Percentiles rank a stretch among this genome's conserved stretches.
Evolutionary conservation across 2,797 vertebrate genomes (phyloP).

Genomic region (Gadopsis marmoratus): DNA sequence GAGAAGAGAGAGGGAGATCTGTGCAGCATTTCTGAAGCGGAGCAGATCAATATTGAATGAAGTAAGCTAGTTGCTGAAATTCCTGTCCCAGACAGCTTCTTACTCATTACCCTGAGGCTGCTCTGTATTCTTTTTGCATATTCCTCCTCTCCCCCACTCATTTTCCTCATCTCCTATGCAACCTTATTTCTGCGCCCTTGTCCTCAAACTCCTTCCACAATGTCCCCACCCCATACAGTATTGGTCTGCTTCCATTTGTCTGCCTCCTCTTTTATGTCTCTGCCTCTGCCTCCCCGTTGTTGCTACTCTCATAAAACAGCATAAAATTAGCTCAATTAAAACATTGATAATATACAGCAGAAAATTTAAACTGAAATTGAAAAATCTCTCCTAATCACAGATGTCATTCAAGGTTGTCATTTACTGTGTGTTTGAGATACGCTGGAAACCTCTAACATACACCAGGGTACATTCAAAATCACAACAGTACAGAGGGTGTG

Average conservation of each 20-base stretch:
- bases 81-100: slow-evolving; percentile 45
- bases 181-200: slow-evolving; percentile 13
- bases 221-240: neutral
- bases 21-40: slow-evolving; percentile 62
- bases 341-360: slow-evolving; percentile 64
- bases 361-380: slow-evolving; percentile 62
- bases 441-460: neutral
- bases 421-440: slow-evolving; percentile 1
- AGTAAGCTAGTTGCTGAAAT: slow-evolving; percentile 49
- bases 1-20: slow-evolving; percentile 15
- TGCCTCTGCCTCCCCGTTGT: slow-evolving; percentile 30
- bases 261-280: slow-evolving; percentile 36
- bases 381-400: slow-evolving; percentile 11
- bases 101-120: slow-evolving; percentile 44
- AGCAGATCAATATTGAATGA: slow-evolving; percentile 78
- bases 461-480: neutral
- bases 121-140: slow-evolving; percentile 54
- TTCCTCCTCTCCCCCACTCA: slow-evolving; percentile 30
- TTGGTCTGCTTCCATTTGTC: slow-evolving; percentile 30
- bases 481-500: neutral
- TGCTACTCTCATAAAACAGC: slow-evolving; percentile 59
- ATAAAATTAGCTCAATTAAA: slow-evolving; percentile 69
- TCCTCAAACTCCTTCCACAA: slow-evolving; percentile 27
- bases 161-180: slow-evolving; percentile 15
- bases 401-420: slow-evolving; percentile 19